Evolutionary conservation across 1,140 invertebrate species (phyloP).

Genomic region (Nasonia vitripennis): DNA sequence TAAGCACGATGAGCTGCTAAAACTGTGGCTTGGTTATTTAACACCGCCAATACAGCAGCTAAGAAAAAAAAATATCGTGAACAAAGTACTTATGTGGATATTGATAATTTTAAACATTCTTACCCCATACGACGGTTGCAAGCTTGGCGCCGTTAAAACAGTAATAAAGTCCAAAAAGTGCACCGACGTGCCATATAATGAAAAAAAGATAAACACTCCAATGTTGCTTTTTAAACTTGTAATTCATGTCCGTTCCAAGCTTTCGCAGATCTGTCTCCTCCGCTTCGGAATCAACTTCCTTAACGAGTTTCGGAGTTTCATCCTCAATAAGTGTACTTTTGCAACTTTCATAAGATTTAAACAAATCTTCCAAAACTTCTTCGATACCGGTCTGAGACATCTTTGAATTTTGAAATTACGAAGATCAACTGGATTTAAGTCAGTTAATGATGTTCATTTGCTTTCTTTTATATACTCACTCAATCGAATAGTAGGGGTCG

Average conservation of each 20-base stretch:
- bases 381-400: too few relatives aligned
- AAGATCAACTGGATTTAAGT: too few relatives aligned
- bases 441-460: too few relatives aligned
- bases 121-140: constrained; percentile 5
- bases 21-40: constrained; percentile 44
- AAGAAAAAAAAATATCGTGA: not conserved
- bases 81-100: not conserved
- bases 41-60: not conserved
- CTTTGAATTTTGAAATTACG: too few relatives aligned
- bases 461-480: too few relatives aligned
- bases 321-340: too few relatives aligned
- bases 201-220: not conserved
- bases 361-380: too few relatives aligned
- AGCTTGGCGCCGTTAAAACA: not conserved
- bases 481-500: too few relatives aligned
- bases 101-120: not conserved
- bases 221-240: constrained; percentile 6
- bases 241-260: constrained; percentile 8
- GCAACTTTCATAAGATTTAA: too few relatives aligned
- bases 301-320: too few relatives aligned
- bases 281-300: not conserved
- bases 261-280: constrained; percentile 19
- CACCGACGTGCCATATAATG: not conserved
- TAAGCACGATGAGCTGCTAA: constrained; percentile 76
- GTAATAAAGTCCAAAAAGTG: constrained; percentile 6